phyloP scores from a whole-genome alignment of 2,797 vertebrate species.

The Molossus alvarezi region DNA sequence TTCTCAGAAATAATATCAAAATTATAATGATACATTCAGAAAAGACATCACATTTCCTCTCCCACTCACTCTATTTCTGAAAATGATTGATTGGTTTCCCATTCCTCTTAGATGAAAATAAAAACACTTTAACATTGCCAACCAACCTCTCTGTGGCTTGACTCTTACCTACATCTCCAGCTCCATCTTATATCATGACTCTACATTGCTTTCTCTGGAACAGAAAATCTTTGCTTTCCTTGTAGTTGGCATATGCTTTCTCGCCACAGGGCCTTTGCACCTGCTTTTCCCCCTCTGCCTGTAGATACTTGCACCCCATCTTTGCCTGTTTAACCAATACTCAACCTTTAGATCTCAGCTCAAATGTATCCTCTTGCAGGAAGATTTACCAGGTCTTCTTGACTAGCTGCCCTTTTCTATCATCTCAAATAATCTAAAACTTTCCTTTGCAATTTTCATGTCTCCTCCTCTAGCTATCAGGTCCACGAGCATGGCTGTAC shows the following conservation, averaged over 20 bases:
- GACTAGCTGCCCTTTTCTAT: not conserved
- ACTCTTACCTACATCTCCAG: not conserved
- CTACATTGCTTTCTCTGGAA: not conserved
- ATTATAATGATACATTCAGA: slow-evolving; percentile 30
- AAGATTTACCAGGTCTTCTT: not conserved
- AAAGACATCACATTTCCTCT: not conserved
- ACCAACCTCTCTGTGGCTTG: not conserved
- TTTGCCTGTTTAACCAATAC: not conserved
- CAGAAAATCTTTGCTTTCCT: not conserved
- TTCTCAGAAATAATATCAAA: slow-evolving; percentile 44
- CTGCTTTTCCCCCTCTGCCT: not conserved
- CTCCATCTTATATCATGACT: not conserved
- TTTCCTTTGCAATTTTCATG: not conserved
- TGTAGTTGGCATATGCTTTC: not conserved
- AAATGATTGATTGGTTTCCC: not conserved
- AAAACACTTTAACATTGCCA: not conserved
- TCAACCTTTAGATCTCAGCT: not conserved
- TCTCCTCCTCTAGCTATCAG: not conserved
- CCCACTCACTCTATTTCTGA: not conserved
- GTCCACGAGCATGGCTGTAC: not conserved
- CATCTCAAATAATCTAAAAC: not conserved
- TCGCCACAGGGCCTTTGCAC: not conserved
- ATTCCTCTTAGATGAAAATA: not conserved
- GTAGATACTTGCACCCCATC: not conserved
- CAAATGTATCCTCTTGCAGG: not conserved